Evolutionary conservation across 2,797 vertebrate genomes (phyloP).

Genomic region (Takifugu ocellatus): DNA sequence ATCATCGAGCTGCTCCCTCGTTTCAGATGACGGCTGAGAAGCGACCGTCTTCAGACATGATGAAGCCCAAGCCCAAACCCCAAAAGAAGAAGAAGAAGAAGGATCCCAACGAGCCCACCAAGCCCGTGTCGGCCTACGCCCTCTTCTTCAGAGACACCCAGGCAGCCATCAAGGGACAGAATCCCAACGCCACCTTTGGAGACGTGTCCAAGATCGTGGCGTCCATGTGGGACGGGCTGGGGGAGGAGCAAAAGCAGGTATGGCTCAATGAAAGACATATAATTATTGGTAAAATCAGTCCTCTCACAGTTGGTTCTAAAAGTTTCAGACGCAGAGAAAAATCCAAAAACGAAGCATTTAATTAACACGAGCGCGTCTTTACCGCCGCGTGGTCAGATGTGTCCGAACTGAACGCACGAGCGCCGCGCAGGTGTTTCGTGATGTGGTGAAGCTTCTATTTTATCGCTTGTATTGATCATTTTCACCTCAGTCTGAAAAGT

Average conservation of each 20-base stretch:
- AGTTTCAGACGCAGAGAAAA: too few species aligned
- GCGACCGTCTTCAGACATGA: conserved; percentile 89
- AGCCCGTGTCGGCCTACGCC: conserved; percentile 95
- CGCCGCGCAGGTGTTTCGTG: too few species aligned
- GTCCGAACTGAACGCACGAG: too few species aligned
- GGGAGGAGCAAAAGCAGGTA: conserved; percentile 98
- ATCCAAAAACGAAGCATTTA: too few species aligned
- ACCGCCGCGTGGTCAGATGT: too few species aligned
- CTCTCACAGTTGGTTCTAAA: too few species aligned
- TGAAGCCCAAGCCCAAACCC: conserved; percentile 93
- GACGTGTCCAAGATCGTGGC: conserved; percentile 98
- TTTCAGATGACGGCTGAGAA: conserved; percentile 92
- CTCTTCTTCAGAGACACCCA: conserved; percentile 98
- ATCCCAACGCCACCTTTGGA: conserved; percentile 96
- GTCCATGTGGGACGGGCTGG: conserved; percentile 98
- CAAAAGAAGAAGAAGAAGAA: conserved; percentile 99
- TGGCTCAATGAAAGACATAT: not conserved
- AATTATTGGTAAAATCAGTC: not conserved
- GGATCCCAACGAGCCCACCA: conserved; percentile 96
- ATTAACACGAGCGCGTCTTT: too few species aligned
- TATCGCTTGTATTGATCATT: too few species aligned
- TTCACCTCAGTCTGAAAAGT: too few species aligned
- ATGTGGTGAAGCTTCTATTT: too few species aligned
- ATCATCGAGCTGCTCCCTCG: conserved; percentile 50
- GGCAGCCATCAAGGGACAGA: conserved; percentile 96